Evolutionary conservation across 1,140 invertebrate genomes (phyloP), one percentile per base, ranked within the genome.

Genomic region (Augochlora pura): DNA sequence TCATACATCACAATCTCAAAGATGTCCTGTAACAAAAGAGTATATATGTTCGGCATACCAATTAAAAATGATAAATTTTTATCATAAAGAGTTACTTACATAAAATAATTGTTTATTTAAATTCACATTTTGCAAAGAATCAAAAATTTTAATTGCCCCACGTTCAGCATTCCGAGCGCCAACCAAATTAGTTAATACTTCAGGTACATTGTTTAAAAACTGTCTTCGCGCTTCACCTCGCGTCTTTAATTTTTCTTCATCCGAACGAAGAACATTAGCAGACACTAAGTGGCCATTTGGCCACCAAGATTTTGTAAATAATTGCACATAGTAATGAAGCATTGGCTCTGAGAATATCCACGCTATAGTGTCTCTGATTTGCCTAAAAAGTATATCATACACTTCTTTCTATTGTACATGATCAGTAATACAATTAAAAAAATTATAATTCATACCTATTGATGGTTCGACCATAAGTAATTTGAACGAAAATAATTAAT

Each of bases 41-140:
- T 67, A 63, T 62, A 21, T 70, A 75, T 46, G 2, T 18, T 49
- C n/a, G 54, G 70, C 16, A 39, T 70, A 63, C 21, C 66, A 66
- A 63, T 87, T 67, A 68, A 66, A 77, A 23, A 21, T 23, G 5
- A 38, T 27, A 21, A 46, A 77, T 65, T 12, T n/a, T 79, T 77
- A 27, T 74, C 77, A 68, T 80, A 68, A 66, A 32, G 63, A 32
- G 72, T 69, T 76, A 81, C 97, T 96, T 92, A 98, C 97, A 94
- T 98, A 98, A 93, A 98, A 96, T 46, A 99, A 93, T 86, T 98
- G 97, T 91, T 98, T 98, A 90, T 99, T 98, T 78, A 98, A 95
- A 87, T 95, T 95, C 78, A 95, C 95, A 93, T 98, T 96, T 91
- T 98, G 97, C 69, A 98, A 90, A 49, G 96, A 96, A 89, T 97